Evolutionary conservation across 1,140 invertebrate genomes (phyloP), one percentile per base, ranked within the genome.

Genomic region (Drosophila arizonae): DNA sequence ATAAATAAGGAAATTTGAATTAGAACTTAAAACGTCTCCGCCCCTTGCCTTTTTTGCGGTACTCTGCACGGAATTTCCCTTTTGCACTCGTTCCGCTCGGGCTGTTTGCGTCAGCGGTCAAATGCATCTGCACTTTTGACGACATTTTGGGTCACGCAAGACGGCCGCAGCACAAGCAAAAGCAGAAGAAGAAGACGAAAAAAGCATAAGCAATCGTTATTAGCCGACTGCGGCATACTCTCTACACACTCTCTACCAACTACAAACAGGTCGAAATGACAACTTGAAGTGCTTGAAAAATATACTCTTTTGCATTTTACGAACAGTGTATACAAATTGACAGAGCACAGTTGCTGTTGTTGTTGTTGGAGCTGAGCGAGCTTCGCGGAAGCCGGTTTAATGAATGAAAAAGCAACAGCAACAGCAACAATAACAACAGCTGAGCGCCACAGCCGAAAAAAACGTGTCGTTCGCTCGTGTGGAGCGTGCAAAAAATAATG

Each of bases 381-480:
- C 65, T 81, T 77, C 76, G 79, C 77, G 72, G 84, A 88, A 87
- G 84, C 84, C 84, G 84, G 84, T 88, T 88, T 88, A 84, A 88
- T 87, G 84, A 87, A 87, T 87, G 84, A 87, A 87, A 86, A 77
- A 62, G 56, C 78, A 70, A 50, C 64, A 79, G 60, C 64, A 67
- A 64, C 60, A 1, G 17, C 17, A 17, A 17, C 17, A 79, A 68
- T 75, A 81, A 81, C 69, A 84, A 76, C 76, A 86, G 81, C 84
- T 77, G 79, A 79, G 79, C 82, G 69, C 76, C 84, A 79, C 72
- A 73, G 65, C 30, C 64, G 36, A 86, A 76, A 77, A 85, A 85
- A 73, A 80, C 69, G 68, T 71, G 62, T 66, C 68, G 68, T 39
- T 71, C 55, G 68, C 72, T 77, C 79, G 82, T 87, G 81, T 72